A percentile compares a stretch with the other conserved stretches of the same genome.
Evolutionary conservation across 2,888 invertebrate species (phyloP).

Genomic region (Heliothis peltigera): DNA sequence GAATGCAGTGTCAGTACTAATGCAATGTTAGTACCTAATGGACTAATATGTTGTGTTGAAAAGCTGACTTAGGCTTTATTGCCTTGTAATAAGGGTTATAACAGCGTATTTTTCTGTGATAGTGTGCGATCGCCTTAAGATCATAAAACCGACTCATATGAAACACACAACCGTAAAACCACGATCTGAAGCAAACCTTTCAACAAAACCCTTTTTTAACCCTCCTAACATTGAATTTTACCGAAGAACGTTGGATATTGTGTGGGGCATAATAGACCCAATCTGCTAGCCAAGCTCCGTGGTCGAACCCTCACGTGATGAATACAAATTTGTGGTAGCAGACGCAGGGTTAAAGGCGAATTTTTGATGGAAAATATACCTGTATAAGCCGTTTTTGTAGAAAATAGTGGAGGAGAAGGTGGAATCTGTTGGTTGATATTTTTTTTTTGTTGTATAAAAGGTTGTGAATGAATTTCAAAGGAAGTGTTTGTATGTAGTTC

Average conservation of each 20-base stretch:
- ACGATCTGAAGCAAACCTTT: constrained; percentile 52
- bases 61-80: too few relatives aligned
- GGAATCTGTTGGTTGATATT: constrained; percentile 18
- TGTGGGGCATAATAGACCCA: constrained; percentile 66
- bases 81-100: too few relatives aligned
- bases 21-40: too few relatives aligned
- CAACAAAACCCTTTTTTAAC: constrained; percentile 64
- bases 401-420: constrained; percentile 28
- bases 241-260: constrained; percentile 66
- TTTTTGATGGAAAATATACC: constrained; percentile 53
- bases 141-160: constrained; percentile 25
- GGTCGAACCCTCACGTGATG: constrained; percentile 57
- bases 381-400: constrained; percentile 46
- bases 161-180: constrained; percentile 40
- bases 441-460: constrained; percentile 24
- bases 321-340: constrained; percentile 61
- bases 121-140: constrained; percentile 37
- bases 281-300: constrained; percentile 60
- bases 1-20: too few relatives aligned
- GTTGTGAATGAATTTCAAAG: constrained; percentile 11
- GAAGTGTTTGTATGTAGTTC: neutral
- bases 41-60: too few relatives aligned
- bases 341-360: constrained; percentile 53
- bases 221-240: constrained; percentile 69
- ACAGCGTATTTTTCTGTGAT: too few relatives aligned